phyloP scores from a whole-genome alignment of 2,797 vertebrate genomes.

The Characodon lateralis region DNA sequence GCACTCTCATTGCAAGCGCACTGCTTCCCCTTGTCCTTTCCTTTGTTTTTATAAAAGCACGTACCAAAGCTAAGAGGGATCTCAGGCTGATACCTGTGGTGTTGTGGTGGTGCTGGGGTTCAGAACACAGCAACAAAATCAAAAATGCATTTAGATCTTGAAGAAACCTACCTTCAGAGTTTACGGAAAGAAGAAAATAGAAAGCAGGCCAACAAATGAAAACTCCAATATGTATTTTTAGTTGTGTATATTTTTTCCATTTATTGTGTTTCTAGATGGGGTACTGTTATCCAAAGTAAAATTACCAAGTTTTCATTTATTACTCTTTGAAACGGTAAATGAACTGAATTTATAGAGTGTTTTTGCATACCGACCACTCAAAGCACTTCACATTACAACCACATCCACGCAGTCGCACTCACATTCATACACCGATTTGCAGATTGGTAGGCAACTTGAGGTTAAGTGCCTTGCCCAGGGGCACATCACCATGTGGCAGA shows the following conservation, averaged over 20 bases:
- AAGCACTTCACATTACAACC: no score
- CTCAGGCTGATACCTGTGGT: background rate
- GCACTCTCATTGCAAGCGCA: constrained; percentile 23
- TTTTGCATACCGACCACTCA: no score
- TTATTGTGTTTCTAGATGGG: background rate
- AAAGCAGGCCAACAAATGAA: background rate
- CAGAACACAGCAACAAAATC: background rate
- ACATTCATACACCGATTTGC: no score
- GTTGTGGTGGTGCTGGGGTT: background rate
- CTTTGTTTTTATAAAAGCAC: background rate
- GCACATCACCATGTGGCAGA: no score
- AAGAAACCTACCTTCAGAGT: background rate
- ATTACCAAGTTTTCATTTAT: background rate
- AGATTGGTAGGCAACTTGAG: no score
- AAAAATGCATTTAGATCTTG: background rate
- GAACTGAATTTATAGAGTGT: no score
- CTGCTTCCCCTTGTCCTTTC: background rate
- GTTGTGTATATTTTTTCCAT: background rate
- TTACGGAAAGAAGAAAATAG: background rate
- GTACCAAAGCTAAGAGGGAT: background rate
- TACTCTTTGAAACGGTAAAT: background rate
- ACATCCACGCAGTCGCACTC: no score
- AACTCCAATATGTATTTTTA: no score
- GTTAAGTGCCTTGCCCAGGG: no score
- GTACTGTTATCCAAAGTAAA: background rate